These are phyloP conservation scores for Halcyon malimbica DNA, from an alignment of 2,113 vertebrate species.

Conservation along the genomic window DNA sequence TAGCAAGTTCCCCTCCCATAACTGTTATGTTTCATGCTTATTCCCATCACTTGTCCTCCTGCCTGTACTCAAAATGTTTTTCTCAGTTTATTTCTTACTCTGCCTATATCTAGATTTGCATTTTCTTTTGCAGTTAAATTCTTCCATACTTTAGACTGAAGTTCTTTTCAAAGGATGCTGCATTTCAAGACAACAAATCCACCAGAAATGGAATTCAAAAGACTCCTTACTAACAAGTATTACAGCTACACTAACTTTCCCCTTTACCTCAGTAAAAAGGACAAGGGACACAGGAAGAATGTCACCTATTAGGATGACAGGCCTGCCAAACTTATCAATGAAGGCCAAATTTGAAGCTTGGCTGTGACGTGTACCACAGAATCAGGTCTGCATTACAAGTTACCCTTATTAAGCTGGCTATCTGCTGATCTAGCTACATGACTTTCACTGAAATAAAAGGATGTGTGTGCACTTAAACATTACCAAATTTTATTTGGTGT, in stretches of 20 bases:
- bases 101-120: neutral
- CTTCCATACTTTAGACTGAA: neutral
- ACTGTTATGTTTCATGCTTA: neutral
- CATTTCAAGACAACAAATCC: neutral
- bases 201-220: neutral
- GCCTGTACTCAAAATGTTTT: neutral
- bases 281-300: neutral
- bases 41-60: neutral
- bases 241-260: neutral
- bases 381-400: neutral
- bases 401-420: neutral
- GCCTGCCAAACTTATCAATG: neutral
- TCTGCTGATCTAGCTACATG: neutral
- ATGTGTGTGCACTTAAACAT: neutral
- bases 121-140: neutral
- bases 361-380: neutral
- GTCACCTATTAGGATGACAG: neutral
- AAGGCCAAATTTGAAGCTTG: neutral
- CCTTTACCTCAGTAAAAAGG: neutral
- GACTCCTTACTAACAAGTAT: neutral
- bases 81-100: neutral
- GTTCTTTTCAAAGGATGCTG: neutral
- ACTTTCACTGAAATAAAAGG: neutral
- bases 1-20: neutral
- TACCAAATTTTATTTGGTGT: neutral